A percentile compares a stretch with the other conserved stretches of the same genome.
These are phyloP conservation scores for Ageneiosus marmoratus DNA, from an alignment of 2,113 vertebrate genomes.

Conservation along the genomic window DNA sequence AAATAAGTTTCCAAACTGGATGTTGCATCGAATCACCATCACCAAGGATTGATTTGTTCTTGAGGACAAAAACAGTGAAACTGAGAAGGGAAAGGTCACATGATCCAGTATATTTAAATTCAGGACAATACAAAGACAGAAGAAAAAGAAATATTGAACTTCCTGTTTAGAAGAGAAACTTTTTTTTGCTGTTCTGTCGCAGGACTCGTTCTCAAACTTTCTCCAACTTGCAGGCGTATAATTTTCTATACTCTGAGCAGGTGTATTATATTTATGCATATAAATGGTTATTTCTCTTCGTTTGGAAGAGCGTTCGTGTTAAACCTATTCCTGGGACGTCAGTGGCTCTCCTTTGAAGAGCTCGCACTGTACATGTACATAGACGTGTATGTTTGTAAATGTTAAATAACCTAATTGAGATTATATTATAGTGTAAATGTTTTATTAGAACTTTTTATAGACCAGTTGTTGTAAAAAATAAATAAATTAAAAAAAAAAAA, in stretches of 20 bases:
- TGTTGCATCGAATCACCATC: conserved; percentile 7
- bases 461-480: conserved; percentile 55
- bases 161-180: conserved; percentile 57
- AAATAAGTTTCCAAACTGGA: background rate
- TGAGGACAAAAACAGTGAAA: background rate
- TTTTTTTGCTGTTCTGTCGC: conserved; percentile 74
- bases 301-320: conserved; percentile 75
- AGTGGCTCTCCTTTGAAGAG: conserved; percentile 73
- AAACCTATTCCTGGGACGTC: conserved; percentile 59
- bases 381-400: conserved; percentile 73
- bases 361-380: conserved; percentile 64
- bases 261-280: conserved; percentile 69
- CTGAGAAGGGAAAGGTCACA: background rate
- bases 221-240: conserved; percentile 73
- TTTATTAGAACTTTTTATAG: conserved; percentile 67
- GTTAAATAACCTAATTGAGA: conserved; percentile 48
- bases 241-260: conserved; percentile 77
- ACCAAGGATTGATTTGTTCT: conserved; percentile 12
- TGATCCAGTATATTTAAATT: background rate
- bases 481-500: conserved; percentile 47
- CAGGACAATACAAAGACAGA: conserved; percentile 35
- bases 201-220: conserved; percentile 72
- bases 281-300: conserved; percentile 77
- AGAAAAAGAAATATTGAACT: conserved; percentile 53
- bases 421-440: conserved; percentile 66